Evolutionary conservation across 2,888 invertebrate species (phyloP), one percentile per base, ranked within the genome.

Genomic region (Eupithecia centaureata): DNA sequence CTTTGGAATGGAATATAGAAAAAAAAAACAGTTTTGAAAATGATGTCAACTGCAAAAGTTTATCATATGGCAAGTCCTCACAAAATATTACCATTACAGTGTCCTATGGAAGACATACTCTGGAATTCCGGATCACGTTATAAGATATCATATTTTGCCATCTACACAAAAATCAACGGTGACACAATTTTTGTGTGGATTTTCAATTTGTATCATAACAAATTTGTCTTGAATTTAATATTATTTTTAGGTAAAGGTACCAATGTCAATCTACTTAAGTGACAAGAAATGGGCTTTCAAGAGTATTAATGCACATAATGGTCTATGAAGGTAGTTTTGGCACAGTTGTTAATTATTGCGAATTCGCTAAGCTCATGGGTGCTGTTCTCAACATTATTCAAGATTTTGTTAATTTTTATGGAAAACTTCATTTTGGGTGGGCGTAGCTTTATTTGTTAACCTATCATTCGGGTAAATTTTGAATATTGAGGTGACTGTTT

Each of bases 191-290:
- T n/a, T n/a, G n/a, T n/a, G n/a, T n/a, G n/a, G 12, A 4, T 47
- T 47, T 47, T 47, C 12, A 22, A 47, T 47, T 47, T 3, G 47
- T 22, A 2, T 47, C 1, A 22, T 47, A 47, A 47, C 4, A 22
- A 42, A 42, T 42, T 7, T 8, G 42, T 51, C 25, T 25, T 13
- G 51, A 52, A 27, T 38, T 28, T 54, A 28, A 54, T 54, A 27
- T 54, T 47, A 47, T 47, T 47, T 74, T 67, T 70, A 73, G 70
- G 68, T 71, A 57, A 58, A 62, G 33, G 61, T 70, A 30, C 65
- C 67, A 63, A 68, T 75, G 68, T 68, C 73, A 7, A 71, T 71
- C 35, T 75, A 73, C 65, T 65, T 68, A 51, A 65, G 65, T 62
- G 30, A 70, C 60, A 42, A 28, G n/a, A 22, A 42, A 25, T 42